phyloP scores from a whole-genome alignment of 2,113 vertebrate genomes.

The Calyptommatus sinebrachiatus region DNA sequence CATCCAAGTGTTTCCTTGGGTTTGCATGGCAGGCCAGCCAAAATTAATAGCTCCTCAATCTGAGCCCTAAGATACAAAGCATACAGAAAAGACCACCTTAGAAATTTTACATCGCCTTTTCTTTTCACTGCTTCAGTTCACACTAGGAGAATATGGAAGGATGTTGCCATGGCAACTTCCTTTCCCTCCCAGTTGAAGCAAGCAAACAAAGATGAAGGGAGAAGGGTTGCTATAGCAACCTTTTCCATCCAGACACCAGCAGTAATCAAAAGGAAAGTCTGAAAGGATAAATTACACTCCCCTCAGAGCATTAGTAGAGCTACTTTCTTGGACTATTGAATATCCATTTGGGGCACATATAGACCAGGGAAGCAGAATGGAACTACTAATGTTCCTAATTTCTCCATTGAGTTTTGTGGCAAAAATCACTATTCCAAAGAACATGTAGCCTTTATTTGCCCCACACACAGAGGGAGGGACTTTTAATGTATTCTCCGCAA shows the following conservation, averaged over 20 bases:
- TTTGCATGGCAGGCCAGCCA: background rate
- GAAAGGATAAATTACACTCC: constrained; percentile 31
- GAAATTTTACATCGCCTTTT: background rate
- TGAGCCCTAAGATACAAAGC: background rate
- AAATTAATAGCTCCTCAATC: no score
- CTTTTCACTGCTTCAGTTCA: background rate
- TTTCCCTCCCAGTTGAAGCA: background rate
- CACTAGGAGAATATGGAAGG: background rate
- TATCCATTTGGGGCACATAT: background rate
- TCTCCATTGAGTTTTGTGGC: background rate
- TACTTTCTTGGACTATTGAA: background rate
- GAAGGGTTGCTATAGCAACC: constrained; percentile 47
- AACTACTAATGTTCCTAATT: background rate
- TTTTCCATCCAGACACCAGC: constrained; percentile 23
- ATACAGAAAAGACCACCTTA: background rate
- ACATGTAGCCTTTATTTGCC: background rate
- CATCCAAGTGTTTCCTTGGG: no score
- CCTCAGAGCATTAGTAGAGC: background rate
- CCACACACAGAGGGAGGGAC: background rate
- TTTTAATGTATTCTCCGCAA: no score
- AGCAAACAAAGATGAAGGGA: background rate
- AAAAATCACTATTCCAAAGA: background rate
- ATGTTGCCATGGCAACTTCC: background rate
- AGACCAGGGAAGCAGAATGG: background rate
- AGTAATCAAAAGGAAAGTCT: constrained; percentile 22